Base-by-base conservation (phyloP, 2,888 invertebrate genomes). In the Chrysina gloriosa region DNA sequence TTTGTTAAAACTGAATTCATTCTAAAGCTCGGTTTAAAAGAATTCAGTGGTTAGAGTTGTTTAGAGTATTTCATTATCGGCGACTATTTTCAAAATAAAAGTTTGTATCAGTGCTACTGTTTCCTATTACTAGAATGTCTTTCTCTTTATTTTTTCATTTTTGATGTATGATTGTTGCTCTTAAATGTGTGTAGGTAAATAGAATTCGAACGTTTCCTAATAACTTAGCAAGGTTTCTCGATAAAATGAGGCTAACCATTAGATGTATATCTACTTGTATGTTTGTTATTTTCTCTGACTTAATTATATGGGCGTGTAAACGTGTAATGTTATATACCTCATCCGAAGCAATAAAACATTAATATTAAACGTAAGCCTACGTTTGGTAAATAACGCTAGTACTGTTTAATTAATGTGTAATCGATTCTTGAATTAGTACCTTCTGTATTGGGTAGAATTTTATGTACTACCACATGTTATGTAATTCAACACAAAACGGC, bases 241-340 rank as follows among this genome's bases (percentile, higher is more conserved):
- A 7, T 34, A 19, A 54, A 54, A 54, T 34, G 54, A 54, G 54
- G 34, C 6, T n/a, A n/a, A n/a, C n/a, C n/a, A n/a, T n/a, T n/a
- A n/a, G n/a, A n/a, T n/a, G n/a, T n/a, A n/a, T n/a, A n/a, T n/a
- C n/a, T n/a, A n/a, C n/a, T n/a, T n/a, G n/a, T n/a, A n/a, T n/a
- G n/a, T n/a, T n/a, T n/a, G n/a, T n/a, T n/a, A n/a, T 34, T 34
- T 34, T 34, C 2, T 3, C 34, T 34, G n/a, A n/a, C n/a, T n/a
- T n/a, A n/a, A n/a, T n/a, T n/a, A n/a, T n/a, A n/a, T n/a, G n/a
- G n/a, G n/a, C n/a, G n/a, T n/a, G n/a, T n/a, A n/a, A n/a, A n/a
- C n/a, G n/a, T n/a, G n/a, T n/a, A n/a, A n/a, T n/a, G n/a, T n/a
- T n/a, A n/a, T n/a, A n/a, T n/a, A n/a, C n/a, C n/a, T n/a, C n/a